Base-by-base conservation (phyloP, 2,797 vertebrate species). In the Odontamblyopus rebecca region DNA sequence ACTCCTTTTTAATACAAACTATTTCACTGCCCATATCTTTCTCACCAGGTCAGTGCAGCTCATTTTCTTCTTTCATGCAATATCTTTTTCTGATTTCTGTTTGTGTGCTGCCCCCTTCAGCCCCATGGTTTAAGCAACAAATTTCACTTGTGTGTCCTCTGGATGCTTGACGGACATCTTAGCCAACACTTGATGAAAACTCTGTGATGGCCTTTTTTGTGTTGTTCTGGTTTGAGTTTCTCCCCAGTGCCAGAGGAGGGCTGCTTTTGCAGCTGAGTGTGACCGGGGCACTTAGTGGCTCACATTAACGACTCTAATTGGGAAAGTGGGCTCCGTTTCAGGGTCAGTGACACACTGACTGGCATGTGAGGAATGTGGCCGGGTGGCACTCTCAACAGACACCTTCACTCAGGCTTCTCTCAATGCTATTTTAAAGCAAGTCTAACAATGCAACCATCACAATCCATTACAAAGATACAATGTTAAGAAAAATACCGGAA, bases 291-390 rank as follows among this genome's bases (percentile, higher is more conserved):
- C 90, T 92, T 89, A 90, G 85, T 82, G 85, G 74, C 86, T 91
- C 82, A 79, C 79, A 85, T 86, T 92, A 89, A 91, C 90, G 89
- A 90, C 88, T 80, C 86, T 93, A 93, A 94, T 91, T 93, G 88
- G 91, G 88, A 90, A 93, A 93, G 92, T 93, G 91, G 91, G 83
- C 88, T 92, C 88, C 75, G 62, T 92, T 91, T 92, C 86, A 86
- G 91, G 88, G 88, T 91, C 90, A 88, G 73, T 80, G 89, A 87
- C 83, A 86, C 86, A 84, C 86, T 85, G 87, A 92, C 85, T 88
- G 88, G 86, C 89, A 89, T 91, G 88, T 75, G 77, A 87, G 86
- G 91, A 93, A 93, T 93, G 91, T 88, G 86, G 82, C 80, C 64
- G 5, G 69, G 83, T 88, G 81, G 82, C 82, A 90, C 79, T 75